Conservation (phyloP, 2,888 invertebrate species). For the Microctonus brassicae region DNA sequence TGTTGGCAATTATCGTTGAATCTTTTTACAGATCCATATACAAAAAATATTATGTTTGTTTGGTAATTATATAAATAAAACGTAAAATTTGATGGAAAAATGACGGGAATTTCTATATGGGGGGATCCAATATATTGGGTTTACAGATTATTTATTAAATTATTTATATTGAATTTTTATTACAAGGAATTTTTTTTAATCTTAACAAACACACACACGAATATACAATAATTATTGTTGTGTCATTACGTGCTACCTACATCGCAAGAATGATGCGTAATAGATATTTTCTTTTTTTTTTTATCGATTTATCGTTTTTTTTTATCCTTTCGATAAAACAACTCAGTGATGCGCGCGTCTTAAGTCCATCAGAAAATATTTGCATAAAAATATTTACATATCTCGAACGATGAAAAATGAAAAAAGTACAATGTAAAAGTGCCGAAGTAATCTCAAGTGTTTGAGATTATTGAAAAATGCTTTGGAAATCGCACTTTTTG, state of each 20-base stretch:
- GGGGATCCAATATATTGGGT: conserved; percentile 1
- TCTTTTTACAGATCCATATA: conserved; percentile 13
- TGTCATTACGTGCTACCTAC: conserved; percentile 48
- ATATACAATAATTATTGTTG: conserved; percentile 56
- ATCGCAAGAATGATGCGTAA: conserved; percentile 8
- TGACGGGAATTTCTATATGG: background rate
- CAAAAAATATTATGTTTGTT: background rate
- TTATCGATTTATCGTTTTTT: conserved; percentile 13
- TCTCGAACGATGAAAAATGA: conserved; percentile 2
- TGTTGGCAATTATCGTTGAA: conserved; percentile 7
- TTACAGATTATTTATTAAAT: conserved; percentile 54
- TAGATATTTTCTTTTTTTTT: conserved; percentile 4
- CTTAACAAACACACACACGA: conserved; percentile 53
- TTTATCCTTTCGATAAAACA: conserved; percentile 18
- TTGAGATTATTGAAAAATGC: background rate
- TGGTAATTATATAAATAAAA: background rate
- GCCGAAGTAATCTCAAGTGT: background rate
- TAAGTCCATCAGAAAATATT: conserved; percentile 11
- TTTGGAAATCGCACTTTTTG: background rate
- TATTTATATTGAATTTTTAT: conserved; percentile 56
- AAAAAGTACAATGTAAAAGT: background rate
- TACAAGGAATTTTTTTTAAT: conserved; percentile 57
- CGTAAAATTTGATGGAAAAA: background rate
- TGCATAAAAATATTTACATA: conserved; percentile 38
- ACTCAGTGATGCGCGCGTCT: conserved; percentile 14